These are phyloP conservation scores for Semotilus atromaculatus DNA, from an alignment of 2,797 vertebrate genomes.

Conservation along the genomic window DNA sequence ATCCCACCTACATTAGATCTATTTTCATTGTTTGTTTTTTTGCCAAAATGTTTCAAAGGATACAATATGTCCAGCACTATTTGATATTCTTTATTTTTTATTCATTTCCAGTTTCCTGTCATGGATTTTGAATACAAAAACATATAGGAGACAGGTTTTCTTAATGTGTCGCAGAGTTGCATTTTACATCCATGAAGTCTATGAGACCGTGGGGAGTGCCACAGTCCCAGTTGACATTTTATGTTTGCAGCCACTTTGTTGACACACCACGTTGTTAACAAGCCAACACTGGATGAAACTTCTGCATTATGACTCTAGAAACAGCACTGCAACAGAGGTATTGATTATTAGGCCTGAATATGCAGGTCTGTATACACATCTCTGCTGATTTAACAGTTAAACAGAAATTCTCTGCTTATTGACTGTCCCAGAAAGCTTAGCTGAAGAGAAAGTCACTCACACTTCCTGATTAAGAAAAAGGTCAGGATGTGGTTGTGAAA, in stretches of 20 bases:
- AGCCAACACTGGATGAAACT: neutral
- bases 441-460: constrained; percentile 9
- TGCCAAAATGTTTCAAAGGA: neutral
- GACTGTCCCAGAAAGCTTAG: neutral
- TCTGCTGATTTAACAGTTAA: constrained; percentile 20
- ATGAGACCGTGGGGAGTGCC: neutral
- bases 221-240: neutral
- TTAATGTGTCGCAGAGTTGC: neutral
- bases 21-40: neutral
- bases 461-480: constrained; percentile 49
- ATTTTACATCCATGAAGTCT: neutral
- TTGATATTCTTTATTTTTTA: neutral
- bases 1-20: neutral
- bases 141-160: neutral
- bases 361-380: neutral
- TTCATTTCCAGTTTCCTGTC: neutral
- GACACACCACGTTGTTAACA: neutral
- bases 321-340: neutral
- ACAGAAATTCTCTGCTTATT: neutral
- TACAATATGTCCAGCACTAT: neutral
- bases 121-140: neutral
- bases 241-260: neutral
- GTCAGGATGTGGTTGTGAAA: constrained; percentile 25
- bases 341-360: constrained; percentile 16
- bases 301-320: constrained; percentile 5